Conservation (phyloP, 1,140 invertebrate species). For the Periplaneta americana region DNA sequence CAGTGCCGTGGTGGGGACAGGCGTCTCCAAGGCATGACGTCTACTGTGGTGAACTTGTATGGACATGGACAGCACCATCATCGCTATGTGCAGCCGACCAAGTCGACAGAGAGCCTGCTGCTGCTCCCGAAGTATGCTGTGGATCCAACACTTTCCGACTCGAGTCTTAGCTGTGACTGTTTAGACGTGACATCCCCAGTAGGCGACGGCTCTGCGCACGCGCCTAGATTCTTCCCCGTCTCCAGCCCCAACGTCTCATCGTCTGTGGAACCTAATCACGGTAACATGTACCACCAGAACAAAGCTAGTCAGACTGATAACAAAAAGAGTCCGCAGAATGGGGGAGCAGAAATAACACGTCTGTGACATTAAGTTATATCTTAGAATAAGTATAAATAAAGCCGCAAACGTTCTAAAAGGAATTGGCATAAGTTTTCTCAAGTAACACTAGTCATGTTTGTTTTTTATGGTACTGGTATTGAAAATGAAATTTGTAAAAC, state of each 20-base stretch:
- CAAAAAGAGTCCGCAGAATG: slow-evolving; percentile 34
- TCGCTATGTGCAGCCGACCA: slow-evolving; percentile 54
- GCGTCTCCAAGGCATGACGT: background rate
- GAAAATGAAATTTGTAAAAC: background rate
- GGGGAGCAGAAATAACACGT: slow-evolving; percentile 41
- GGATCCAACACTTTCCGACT: slow-evolving; percentile 52
- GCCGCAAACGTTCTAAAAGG: background rate
- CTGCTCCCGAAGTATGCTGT: slow-evolving; percentile 51
- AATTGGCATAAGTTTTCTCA: background rate
- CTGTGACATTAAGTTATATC: slow-evolving; percentile 29
- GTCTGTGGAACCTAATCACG: background rate
- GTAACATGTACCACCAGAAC: slow-evolving; percentile 16
- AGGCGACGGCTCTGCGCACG: background rate
- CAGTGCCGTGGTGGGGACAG: background rate
- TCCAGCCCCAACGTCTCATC: background rate
- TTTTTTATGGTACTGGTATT: background rate
- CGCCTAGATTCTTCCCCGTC: background rate
- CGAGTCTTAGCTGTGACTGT: slow-evolving; percentile 60
- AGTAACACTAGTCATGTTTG: background rate
- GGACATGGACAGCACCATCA: background rate
- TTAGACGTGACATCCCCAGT: slow-evolving; percentile 40
- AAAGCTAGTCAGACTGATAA: slow-evolving; percentile 43
- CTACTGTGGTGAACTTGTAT: background rate
- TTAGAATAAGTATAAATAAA: background rate
- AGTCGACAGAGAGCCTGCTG: slow-evolving; percentile 72